These are phyloP conservation scores for Drosophila subquinaria DNA, from an alignment of 2,888 invertebrate species.

Conservation along the genomic window DNA sequence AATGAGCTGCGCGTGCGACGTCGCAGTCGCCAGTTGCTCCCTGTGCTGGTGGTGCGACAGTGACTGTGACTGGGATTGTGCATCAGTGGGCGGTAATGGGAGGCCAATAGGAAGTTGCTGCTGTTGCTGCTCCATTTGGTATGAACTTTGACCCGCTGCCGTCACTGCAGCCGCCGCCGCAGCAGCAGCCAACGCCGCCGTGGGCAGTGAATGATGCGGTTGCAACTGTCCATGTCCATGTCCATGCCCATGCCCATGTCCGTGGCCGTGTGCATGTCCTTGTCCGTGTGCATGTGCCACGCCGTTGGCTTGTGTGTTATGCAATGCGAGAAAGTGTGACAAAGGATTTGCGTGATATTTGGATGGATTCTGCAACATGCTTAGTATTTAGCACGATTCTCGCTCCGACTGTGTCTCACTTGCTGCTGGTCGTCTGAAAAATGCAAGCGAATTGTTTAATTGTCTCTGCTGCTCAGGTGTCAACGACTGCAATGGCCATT, in stretches of 20 bases:
- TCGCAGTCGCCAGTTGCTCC: slow-evolving; percentile 74
- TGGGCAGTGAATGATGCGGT: slow-evolving; percentile 75
- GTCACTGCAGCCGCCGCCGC: slow-evolving; percentile 68
- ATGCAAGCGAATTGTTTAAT: slow-evolving; percentile 56
- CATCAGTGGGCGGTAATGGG: slow-evolving; percentile 57
- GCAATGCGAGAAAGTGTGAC: slow-evolving; percentile 85
- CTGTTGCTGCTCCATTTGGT: slow-evolving; percentile 71
- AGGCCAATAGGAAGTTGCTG: slow-evolving; percentile 65
- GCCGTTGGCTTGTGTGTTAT: slow-evolving; percentile 81
- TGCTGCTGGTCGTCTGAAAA: slow-evolving; percentile 56
- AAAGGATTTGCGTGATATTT: slow-evolving; percentile 86
- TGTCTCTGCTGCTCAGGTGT: slow-evolving; percentile 55
- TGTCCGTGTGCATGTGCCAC: slow-evolving; percentile 54
- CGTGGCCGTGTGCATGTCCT: slow-evolving; percentile 49
- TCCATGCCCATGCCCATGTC: slow-evolving; percentile 49
- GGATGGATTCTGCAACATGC: slow-evolving; percentile 86
- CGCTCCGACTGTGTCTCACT: slow-evolving; percentile 33
- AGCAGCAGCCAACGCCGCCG: slow-evolving; percentile 78
- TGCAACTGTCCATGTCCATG: slow-evolving; percentile 67
- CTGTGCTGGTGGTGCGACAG: slow-evolving; percentile 42
- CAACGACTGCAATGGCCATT: slow-evolving; percentile 70
- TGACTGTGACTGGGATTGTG: slow-evolving; percentile 52
- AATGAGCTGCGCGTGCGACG: slow-evolving; percentile 80
- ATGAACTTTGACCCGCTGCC: slow-evolving; percentile 76
- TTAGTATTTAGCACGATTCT: slow-evolving; percentile 64